phyloP scores from a whole-genome alignment of 2,113 vertebrate genomes.

The Phalacrocorax brasilianus region DNA sequence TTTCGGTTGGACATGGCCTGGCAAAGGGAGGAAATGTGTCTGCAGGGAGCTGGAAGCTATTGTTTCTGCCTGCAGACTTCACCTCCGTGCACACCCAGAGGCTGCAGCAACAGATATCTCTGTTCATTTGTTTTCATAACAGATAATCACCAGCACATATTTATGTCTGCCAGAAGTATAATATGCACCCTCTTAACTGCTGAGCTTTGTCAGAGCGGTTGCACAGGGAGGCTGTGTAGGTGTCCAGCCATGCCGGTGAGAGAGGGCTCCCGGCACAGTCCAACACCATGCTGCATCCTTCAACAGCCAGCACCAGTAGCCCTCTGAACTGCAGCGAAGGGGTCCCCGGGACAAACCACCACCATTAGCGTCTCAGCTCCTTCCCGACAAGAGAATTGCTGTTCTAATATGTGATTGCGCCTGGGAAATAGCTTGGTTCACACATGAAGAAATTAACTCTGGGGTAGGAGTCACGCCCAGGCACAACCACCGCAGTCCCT shows the following conservation, averaged over 20 bases:
- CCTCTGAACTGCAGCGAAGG: background rate
- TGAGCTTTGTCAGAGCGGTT: background rate
- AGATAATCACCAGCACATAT: background rate
- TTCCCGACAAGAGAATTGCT: background rate
- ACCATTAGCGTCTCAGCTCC: background rate
- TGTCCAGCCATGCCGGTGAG: background rate
- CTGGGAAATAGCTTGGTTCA: background rate
- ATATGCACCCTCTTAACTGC: background rate
- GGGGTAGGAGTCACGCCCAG: background rate
- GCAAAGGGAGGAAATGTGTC: background rate
- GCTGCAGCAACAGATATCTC: background rate
- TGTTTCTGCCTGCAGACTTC: background rate
- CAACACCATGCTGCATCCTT: rapidly evolving
- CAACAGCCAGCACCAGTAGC: background rate
- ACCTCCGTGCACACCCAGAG: background rate
- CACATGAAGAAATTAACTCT: background rate
- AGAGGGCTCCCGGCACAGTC: background rate
- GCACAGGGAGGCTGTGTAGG: too few relatives aligned
- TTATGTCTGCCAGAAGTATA: background rate
- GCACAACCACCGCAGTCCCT: background rate
- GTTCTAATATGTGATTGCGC: background rate
- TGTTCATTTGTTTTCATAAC: background rate
- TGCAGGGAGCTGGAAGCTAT: background rate
- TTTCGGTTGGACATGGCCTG: background rate
- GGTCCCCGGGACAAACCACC: background rate